Evolutionary conservation across 2,797 vertebrate genomes (phyloP).

Genomic region (Phaenicophaeus curvirostris): DNA sequence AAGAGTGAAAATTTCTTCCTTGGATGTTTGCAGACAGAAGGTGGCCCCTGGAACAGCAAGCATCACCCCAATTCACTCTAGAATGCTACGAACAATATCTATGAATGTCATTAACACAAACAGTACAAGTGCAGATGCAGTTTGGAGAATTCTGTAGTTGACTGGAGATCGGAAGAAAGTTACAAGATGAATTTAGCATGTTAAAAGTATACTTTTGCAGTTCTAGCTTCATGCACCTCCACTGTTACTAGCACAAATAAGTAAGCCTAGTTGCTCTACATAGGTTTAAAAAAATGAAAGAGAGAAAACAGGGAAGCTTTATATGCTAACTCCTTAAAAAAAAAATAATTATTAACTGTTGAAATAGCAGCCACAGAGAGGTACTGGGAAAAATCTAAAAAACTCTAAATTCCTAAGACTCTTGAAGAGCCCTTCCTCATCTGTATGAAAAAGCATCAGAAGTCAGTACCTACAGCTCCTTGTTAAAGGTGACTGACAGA

Average conservation of each 20-base stretch:
- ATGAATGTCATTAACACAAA: not conserved
- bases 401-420: not conserved
- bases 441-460: not conserved
- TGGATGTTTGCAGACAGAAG: not conserved
- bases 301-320: not conserved
- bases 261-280: not conserved
- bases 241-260: not conserved
- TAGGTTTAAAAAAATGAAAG: not conserved
- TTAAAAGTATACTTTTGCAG: not conserved
- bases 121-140: not conserved
- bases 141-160: not conserved
- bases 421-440: not conserved
- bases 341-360: not conserved
- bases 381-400: not conserved
- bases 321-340: not conserved
- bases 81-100: not conserved
- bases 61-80: not conserved
- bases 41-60: not conserved
- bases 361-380: not conserved
- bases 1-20: not conserved
- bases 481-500: conserved; percentile 51
- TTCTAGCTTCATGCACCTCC: not conserved
- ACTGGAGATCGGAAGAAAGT: not conserved
- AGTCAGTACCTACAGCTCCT: not conserved
- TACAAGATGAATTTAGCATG: not conserved